A percentile compares a stretch with the other conserved stretches of the same genome.
phyloP scores from a whole-genome alignment of 2,888 invertebrate species.

The Therioaphis trifolii region DNA sequence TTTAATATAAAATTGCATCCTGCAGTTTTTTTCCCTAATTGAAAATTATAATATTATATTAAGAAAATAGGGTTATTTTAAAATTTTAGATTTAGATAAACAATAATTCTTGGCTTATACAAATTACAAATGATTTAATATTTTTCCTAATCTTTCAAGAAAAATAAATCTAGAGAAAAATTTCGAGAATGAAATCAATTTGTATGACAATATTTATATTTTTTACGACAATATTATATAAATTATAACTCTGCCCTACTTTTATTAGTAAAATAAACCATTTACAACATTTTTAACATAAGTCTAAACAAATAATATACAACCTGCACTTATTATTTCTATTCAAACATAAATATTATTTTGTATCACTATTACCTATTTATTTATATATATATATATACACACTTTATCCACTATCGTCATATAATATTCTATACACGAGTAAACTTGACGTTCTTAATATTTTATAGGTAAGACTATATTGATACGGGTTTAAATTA shows the following conservation, averaged over 20 bases:
- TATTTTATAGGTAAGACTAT: background rate
- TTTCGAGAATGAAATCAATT: background rate
- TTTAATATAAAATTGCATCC: no score
- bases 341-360: background rate
- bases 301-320: background rate
- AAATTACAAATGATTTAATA: background rate
- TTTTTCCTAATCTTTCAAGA: background rate
- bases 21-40: no score
- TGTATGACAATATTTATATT: no score
- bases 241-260: no score
- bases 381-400: background rate
- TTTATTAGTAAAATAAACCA: no score
- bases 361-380: no score
- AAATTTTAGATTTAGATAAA: background rate
- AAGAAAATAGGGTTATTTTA: no score
- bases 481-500: conserved; percentile 21
- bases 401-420: background rate
- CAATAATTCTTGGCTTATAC: background rate
- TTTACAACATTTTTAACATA: no score
- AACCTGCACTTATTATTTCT: background rate
- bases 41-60: no score
- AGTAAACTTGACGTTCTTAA: background rate
- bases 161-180: background rate
- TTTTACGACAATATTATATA: no score
- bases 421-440: background rate